These are phyloP conservation scores for Buathra laborator DNA, from an alignment of 2,888 invertebrate species.

Conservation along the genomic window DNA sequence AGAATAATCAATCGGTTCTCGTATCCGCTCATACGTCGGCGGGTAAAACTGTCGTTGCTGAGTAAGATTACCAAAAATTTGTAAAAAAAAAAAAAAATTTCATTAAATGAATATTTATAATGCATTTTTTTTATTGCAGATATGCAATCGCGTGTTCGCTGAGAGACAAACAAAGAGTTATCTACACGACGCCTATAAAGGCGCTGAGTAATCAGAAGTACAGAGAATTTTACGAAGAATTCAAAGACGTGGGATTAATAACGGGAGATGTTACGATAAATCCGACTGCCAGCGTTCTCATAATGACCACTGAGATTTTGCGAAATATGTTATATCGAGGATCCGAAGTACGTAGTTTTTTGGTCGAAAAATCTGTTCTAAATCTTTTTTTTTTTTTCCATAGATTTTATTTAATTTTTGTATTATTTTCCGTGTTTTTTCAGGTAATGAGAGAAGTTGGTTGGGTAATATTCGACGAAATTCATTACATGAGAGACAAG, in stretches of 20 bases:
- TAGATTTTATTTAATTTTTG: too few species aligned
- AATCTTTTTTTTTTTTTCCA: background rate
- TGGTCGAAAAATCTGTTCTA: background rate
- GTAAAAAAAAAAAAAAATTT: conserved; percentile 20
- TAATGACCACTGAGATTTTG: conserved; percentile 99
- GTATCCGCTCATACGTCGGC: conserved; percentile 99
- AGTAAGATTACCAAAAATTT: conserved; percentile 88
- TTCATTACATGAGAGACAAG: conserved; percentile 99
- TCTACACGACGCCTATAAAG: conserved; percentile 99
- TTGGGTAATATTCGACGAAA: conserved; percentile 99
- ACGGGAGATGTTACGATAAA: conserved; percentile 99
- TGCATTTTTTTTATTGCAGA: conserved; percentile 83
- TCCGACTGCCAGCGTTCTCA: conserved; percentile 98
- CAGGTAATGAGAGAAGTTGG: conserved; percentile 98
- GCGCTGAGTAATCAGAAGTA: conserved; percentile 99
- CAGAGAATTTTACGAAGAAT: conserved; percentile 98
- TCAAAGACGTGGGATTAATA: conserved; percentile 98
- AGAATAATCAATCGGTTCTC: conserved; percentile 98
- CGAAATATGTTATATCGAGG: conserved; percentile 99
- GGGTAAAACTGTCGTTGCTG: conserved; percentile 99
- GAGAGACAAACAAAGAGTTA: conserved; percentile 97
- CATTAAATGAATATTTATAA: background rate
- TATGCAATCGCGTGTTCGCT: conserved; percentile 98
- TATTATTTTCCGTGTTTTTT: background rate
- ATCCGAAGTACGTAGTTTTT: conserved; percentile 89